Conservation (phyloP, 2,113 vertebrate genomes). For the Muntiacus reevesi region DNA sequence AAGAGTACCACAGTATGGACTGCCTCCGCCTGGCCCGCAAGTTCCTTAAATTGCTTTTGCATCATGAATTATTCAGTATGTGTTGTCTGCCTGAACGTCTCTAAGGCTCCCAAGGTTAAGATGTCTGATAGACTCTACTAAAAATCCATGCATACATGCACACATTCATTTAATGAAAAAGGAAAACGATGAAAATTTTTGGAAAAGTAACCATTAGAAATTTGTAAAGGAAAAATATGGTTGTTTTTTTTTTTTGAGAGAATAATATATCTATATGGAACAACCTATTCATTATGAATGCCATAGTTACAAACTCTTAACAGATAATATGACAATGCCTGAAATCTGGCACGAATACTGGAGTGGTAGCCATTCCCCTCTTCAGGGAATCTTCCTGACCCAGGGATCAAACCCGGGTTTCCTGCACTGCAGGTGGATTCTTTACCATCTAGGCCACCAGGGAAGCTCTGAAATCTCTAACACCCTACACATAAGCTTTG, state of each 20-base stretch:
- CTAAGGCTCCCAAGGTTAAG: neutral
- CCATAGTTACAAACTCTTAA: neutral
- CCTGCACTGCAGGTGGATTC: neutral
- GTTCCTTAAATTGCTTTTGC: neutral
- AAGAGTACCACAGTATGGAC: too few relatives aligned
- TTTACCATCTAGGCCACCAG: rapidly evolving
- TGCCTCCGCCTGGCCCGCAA: neutral
- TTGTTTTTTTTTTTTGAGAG: neutral
- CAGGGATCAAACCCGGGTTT: neutral
- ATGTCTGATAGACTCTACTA: neutral
- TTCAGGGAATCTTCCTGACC: neutral
- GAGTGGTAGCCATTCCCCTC: neutral
- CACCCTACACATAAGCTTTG: neutral
- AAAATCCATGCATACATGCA: neutral
- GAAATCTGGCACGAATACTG: neutral
- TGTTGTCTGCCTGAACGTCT: neutral
- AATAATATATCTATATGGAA: neutral
- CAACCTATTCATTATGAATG: neutral
- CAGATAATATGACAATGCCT: neutral
- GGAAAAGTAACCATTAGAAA: neutral
- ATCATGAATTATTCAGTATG: neutral
- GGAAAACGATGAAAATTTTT: neutral
- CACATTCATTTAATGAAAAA: neutral
- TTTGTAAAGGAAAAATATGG: neutral
- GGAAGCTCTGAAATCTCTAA: neutral